A percentile compares a stretch with the other conserved stretches of the same genome.
Conservation (phyloP, 1,140 invertebrate species). For the Brachionus plicatilis region DNA sequence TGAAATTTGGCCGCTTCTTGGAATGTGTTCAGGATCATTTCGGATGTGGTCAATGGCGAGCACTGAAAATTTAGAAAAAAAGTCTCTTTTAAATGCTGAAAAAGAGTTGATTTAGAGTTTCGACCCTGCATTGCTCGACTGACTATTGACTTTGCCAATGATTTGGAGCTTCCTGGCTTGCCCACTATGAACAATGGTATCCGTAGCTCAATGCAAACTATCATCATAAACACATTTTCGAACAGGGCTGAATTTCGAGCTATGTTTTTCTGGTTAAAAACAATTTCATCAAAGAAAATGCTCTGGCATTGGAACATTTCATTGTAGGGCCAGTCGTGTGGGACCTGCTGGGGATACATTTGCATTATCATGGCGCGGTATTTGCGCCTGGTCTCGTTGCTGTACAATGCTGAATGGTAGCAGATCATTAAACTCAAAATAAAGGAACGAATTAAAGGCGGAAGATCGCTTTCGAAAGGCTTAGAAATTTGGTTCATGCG, state of each 20-base stretch:
- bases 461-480: neutral
- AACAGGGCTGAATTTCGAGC: constrained; percentile 49
- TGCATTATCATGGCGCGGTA: constrained; percentile 42
- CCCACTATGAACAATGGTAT: constrained; percentile 52
- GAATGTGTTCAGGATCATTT: constrained; percentile 49
- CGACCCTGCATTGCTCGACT: constrained; percentile 49
- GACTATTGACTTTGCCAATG: constrained; percentile 49
- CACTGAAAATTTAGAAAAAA: constrained; percentile 50
- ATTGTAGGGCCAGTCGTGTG: neutral
- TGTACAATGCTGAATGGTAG: constrained; percentile 46
- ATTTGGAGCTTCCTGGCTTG: constrained; percentile 53
- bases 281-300: constrained; percentile 46
- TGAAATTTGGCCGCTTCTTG: constrained; percentile 43
- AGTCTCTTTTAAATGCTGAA: constrained; percentile 46
- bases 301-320: constrained; percentile 45
- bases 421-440: constrained; percentile 47
- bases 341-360: neutral
- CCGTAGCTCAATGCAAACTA: constrained; percentile 47
- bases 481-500: neutral
- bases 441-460: constrained; percentile 44
- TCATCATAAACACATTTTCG: constrained; percentile 52
- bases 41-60: constrained; percentile 48
- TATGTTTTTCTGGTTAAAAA: constrained; percentile 46
- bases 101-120: constrained; percentile 43
- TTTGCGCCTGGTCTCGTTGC: constrained; percentile 41